Evolutionary conservation across 2,797 vertebrate species (phyloP).

Genomic region (Schizopygopsis pylzovi): DNA sequence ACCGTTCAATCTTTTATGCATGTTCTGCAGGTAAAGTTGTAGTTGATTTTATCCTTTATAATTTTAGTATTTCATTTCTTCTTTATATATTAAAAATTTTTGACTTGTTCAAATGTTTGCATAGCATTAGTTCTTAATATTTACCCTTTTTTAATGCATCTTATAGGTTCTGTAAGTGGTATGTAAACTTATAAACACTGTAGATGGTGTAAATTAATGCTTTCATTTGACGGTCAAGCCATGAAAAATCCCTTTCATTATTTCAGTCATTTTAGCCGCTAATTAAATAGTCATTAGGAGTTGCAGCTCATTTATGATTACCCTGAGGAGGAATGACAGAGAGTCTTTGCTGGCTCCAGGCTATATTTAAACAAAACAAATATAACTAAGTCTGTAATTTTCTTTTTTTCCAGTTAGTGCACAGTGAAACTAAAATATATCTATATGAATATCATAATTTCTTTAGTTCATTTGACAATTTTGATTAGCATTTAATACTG

Average conservation of each 20-base stretch:
- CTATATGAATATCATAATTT: not conserved
- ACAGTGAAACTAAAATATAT: not conserved
- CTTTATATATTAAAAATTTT: not conserved
- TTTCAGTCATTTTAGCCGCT: constrained; percentile 65
- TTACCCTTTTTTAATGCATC: not conserved
- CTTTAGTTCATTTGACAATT: constrained; percentile 16
- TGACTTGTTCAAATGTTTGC: not conserved
- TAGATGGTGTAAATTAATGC: constrained; percentile 5
- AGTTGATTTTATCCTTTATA: not conserved
- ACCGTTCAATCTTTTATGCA: not conserved
- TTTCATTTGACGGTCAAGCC: constrained; percentile 23
- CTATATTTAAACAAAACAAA: constrained; percentile 47
- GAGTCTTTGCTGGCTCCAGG: constrained; percentile 58
- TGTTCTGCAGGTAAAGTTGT: not conserved
- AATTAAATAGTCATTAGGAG: constrained; percentile 77
- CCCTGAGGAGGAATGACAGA: constrained; percentile 70
- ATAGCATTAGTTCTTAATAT: not conserved
- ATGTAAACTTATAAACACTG: not conserved
- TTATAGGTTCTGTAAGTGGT: not conserved
- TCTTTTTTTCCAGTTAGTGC: not conserved
- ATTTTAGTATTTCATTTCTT: not conserved
- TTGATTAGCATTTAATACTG: constrained; percentile 36
- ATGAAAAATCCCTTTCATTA: constrained; percentile 64
- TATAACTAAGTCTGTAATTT: constrained; percentile 8
- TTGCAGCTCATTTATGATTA: constrained; percentile 62